Evolutionary conservation across 2,888 invertebrate species (phyloP).

Genomic region (Cataglyphis albicans): DNA sequence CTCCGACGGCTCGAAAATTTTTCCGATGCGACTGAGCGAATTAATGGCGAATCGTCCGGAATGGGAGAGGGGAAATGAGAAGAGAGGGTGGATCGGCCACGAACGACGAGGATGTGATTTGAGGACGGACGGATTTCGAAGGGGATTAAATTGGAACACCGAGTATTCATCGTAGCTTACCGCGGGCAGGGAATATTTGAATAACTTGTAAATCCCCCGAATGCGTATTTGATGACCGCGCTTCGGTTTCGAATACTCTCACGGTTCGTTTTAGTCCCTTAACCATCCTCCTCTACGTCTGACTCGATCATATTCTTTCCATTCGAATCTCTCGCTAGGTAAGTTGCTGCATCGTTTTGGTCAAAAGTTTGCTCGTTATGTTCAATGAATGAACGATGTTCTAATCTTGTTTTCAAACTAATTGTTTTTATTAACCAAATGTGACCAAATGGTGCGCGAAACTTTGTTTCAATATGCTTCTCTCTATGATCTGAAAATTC

Average conservation of each 20-base stretch:
- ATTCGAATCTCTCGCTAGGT: background rate
- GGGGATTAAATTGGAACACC: constrained; percentile 77
- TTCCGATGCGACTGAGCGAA: constrained; percentile 31
- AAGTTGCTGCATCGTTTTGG: constrained; percentile 17
- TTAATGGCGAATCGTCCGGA: constrained; percentile 41
- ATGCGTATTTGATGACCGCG: constrained; percentile 73
- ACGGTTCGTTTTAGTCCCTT: constrained; percentile 35
- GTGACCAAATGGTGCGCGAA: background rate
- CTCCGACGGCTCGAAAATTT: constrained; percentile 27
- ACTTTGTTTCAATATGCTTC: background rate
- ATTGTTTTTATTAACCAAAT: constrained; percentile 32
- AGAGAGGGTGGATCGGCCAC: background rate
- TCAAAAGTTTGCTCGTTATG: constrained; percentile 19
- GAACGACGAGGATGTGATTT: constrained; percentile 41
- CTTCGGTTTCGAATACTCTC: constrained; percentile 56
- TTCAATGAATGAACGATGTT: constrained; percentile 4
- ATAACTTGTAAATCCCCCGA: constrained; percentile 79
- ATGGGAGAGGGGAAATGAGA: background rate
- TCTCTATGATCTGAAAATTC: background rate
- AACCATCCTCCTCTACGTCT: background rate
- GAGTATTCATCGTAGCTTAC: constrained; percentile 78
- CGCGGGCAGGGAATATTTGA: constrained; percentile 77
- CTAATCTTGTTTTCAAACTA: background rate
- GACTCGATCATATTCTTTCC: constrained; percentile 7
- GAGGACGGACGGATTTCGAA: constrained; percentile 57